Evolutionary conservation across 2,888 invertebrate genomes (phyloP), one percentile per base, ranked within the genome.

Genomic region (Campaea margaritaria): DNA sequence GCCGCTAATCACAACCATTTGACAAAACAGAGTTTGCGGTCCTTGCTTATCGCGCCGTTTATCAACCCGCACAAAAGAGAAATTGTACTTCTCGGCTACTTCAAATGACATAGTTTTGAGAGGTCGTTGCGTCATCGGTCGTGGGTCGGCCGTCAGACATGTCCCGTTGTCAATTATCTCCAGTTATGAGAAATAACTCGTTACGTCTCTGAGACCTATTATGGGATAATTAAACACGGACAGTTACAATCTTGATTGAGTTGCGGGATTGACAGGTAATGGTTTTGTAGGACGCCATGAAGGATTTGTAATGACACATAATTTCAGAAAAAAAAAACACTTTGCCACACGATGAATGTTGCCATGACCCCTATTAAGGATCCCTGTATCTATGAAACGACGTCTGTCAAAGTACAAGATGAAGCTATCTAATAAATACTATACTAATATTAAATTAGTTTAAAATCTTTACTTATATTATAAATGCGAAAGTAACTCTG

Each of bases 41-140:
- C 58, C 58, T 48, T 13, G 21, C 54, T 66, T 66, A 66, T 66
- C 66, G 41, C 21, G 21, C 49, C 27, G 47, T 61, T 59, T 66
- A 66, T 66, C 66, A 52, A 51, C 54, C 50, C 54, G 34, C 50
- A 61, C 57, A 58, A 57, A 64, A 62, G 52, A 63, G 68, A 67
- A 63, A 63, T 58, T 61, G 49, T 62, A 55, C 31, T 46, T 34
- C 36, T 36, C 36, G 36, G 44, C 44, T 47, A 38, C 55, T 43
- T 50, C 47, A 48, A 54, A 46, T 48, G 60, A 13, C 56, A 56
- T 42, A 58, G 58, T 66, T 65, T 62, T 58, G 42, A 53, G 68
- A 68, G 64, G 21, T n/a, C 39, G 27, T 60, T 53, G 43, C 64
- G 62, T 65, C 65, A 68, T 56, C 51, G 39, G 41, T 44, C 12